Evolutionary conservation across 2,797 vertebrate species (phyloP), one percentile per base, ranked within the genome.

Genomic region (Tiaroga cobitis): DNA sequence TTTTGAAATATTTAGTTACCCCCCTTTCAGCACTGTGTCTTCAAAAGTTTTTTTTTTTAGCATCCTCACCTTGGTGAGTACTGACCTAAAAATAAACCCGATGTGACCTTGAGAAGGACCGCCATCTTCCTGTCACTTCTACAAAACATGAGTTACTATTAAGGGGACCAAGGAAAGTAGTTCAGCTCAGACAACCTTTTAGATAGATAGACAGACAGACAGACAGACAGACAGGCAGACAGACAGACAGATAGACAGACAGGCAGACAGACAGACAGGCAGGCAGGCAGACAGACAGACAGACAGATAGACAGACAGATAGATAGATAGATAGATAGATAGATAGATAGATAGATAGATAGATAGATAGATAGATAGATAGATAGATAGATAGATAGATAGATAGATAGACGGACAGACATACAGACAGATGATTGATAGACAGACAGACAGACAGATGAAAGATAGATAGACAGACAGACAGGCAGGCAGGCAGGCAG

Each of bases 71-170:
- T 87, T 85, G 81, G 63, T 75, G 80, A 80, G 74, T 51, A 32
- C 67, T 89, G 84, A 84, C 88, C 78, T 86, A 86, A 89, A 89
- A 89, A 84, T 80, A 86, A 82, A 59, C 59, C 73, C 24, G 43
- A 78, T 77, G 54, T 34, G 46, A 76, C 83, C 85, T 83, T 86
- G 86, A 89, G 83, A 70, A 67, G 49, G 8, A 32, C 72, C 43
- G 32, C 43, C 65, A 81, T 83, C 77, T 84, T 68, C 54, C 88
- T 81, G 81, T 84, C 65, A 84, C 70, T 73, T 74, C 69, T 32
- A 65, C 81, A 82, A 74, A 74, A 82, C 39, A 65, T 49, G 70
- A 82, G 54, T 74, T 46, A 82, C 81, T 74, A 49, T 63, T 63
- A 61, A 81, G 56, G 11, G 41, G 41, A 74, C 56, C 21, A n/a